phyloP scores from a whole-genome alignment of 2,888 invertebrate species.

The Icerya purchasi region DNA sequence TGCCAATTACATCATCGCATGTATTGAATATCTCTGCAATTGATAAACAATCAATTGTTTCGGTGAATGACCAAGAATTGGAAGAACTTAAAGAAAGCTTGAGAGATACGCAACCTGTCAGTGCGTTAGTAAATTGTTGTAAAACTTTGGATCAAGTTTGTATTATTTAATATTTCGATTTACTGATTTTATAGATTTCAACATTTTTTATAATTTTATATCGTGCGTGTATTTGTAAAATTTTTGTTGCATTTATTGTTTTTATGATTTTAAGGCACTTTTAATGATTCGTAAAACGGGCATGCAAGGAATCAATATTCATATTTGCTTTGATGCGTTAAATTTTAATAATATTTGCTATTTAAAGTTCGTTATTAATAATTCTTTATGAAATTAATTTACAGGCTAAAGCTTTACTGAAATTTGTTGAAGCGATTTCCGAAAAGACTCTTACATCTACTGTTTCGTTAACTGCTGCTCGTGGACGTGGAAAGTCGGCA shows the following conservation, averaged over 20 bases:
- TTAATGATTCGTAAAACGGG: not conserved
- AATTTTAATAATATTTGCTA: no score
- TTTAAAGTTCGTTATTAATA: no score
- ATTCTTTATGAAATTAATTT: conserved; percentile 11
- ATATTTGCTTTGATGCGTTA: no score
- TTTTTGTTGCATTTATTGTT: not conserved
- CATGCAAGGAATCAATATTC: no score
- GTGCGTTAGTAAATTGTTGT: conserved; percentile 66
- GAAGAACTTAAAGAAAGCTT: conserved; percentile 57
- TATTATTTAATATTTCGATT: not conserved
- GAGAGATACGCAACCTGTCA: conserved; percentile 77
- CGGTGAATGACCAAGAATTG: conserved; percentile 37
- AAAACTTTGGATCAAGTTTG: conserved; percentile 68
- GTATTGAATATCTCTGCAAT: conserved; percentile 59
- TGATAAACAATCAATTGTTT: conserved; percentile 30
- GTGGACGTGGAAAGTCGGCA: conserved; percentile 96
- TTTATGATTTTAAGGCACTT: not conserved
- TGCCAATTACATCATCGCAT: conserved; percentile 60
- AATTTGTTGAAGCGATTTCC: conserved; percentile 84
- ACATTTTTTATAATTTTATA: not conserved
- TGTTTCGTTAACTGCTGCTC: conserved; percentile 81
- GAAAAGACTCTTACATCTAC: conserved; percentile 76
- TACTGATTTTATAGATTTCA: not conserved
- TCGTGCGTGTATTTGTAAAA: not conserved
- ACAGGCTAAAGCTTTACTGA: conserved; percentile 65